Conservation (phyloP, 2,888 invertebrate species). For the Baccha elongata region DNA sequence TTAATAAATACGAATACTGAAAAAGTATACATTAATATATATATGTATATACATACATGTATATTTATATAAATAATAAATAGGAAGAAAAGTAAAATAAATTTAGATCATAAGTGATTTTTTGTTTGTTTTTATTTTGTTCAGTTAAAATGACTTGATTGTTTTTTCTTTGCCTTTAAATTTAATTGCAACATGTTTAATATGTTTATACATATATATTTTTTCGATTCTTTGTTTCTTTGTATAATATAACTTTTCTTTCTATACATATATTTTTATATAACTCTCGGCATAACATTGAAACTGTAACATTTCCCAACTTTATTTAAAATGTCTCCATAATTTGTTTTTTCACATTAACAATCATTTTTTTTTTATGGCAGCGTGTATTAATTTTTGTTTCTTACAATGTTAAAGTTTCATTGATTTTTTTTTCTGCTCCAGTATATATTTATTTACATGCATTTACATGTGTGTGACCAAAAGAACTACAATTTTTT, state of each 20-base stretch:
- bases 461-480: conserved; percentile 33
- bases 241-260: conserved; percentile 57
- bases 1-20: conserved; percentile 68
- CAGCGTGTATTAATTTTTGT: conserved; percentile 48
- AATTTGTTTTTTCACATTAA: conserved; percentile 46
- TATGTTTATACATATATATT: conserved; percentile 23
- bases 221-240: conserved; percentile 40
- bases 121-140: conserved; percentile 31
- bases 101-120: conserved; percentile 26
- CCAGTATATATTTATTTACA: conserved; percentile 28
- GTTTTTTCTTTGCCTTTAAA: conserved; percentile 23
- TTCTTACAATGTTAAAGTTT: conserved; percentile 24
- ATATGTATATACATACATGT: conserved; percentile 12
- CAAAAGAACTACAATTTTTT: conserved; percentile 20
- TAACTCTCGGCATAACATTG: conserved; percentile 67
- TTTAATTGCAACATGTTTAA: conserved; percentile 26
- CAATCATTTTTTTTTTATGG: conserved; percentile 54
- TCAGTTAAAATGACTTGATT: conserved; percentile 31
- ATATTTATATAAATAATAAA: conserved; percentile 29
- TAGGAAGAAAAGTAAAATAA: conserved; percentile 45
- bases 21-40: conserved; percentile 52
- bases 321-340: conserved; percentile 61
- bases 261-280: conserved; percentile 43
- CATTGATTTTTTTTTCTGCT: conserved; percentile 35
- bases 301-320: conserved; percentile 70